phyloP scores from a whole-genome alignment of 35 echinoderm and acorn worm genomes.

The Ophioderma brevispina region DNA sequence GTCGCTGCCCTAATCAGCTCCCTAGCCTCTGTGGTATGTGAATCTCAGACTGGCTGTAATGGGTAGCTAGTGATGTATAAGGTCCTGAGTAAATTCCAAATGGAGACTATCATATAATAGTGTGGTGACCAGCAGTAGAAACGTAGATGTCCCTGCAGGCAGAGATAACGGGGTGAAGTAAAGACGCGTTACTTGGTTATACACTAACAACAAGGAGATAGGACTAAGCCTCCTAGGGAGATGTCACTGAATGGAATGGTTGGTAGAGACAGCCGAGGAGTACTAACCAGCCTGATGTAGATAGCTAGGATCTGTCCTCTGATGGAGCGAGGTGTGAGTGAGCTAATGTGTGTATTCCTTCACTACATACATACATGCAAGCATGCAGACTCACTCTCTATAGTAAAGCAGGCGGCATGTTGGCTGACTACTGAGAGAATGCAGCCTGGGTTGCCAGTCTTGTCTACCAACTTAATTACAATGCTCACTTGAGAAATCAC shows the following conservation, averaged over 20 bases:
- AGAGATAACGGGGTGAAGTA: not conserved
- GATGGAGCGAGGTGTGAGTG: not conserved
- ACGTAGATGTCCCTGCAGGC: not conserved
- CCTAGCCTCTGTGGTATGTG: not conserved
- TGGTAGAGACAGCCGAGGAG: not conserved
- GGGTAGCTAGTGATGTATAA: not conserved
- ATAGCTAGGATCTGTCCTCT: not conserved
- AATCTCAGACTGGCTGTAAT: not conserved
- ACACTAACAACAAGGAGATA: not conserved
- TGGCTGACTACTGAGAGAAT: not conserved
- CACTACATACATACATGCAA: not conserved
- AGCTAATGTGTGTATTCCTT: not conserved
- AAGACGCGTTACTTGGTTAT: not conserved
- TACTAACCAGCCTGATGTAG: no score
- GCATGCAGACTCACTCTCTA: not conserved
- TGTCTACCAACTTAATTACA: not conserved
- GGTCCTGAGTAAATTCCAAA: not conserved
- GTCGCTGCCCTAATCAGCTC: not conserved
- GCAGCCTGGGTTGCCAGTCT: not conserved
- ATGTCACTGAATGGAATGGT: conserved; percentile 4
- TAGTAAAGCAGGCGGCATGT: not conserved
- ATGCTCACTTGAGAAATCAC: not conserved
- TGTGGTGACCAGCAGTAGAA: not conserved
- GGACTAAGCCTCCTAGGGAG: not conserved
- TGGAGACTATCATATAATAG: not conserved